Evolutionary conservation across 2,797 vertebrate genomes (phyloP).

Genomic region (Ispidina picta): DNA sequence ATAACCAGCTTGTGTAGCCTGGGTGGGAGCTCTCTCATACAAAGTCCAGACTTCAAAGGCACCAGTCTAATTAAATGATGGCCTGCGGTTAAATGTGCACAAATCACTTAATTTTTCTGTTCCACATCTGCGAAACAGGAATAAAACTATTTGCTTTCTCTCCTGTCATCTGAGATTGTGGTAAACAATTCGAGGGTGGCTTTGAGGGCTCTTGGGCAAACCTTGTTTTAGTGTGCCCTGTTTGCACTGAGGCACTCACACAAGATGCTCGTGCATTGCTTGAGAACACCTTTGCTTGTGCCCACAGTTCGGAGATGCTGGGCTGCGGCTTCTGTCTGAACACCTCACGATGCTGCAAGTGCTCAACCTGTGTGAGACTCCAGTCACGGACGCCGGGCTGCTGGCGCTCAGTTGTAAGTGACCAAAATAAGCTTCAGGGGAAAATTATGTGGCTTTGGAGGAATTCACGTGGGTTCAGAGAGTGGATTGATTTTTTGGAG

Average conservation of each 20-base stretch:
- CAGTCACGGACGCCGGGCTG: conserved; percentile 93
- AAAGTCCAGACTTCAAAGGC: conserved; percentile 13
- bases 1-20: not conserved
- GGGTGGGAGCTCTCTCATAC: not conserved
- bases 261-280: accelerated
- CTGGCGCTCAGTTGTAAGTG: conserved; percentile 96
- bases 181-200: not conserved
- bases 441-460: accelerated
- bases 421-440: accelerated
- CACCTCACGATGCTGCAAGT: conserved; percentile 98
- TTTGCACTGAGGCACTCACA: not conserved
- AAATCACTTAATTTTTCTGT: not conserved
- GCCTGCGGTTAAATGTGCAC: not conserved
- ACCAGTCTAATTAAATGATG: not conserved
- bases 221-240: accelerated
- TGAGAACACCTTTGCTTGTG: not conserved
- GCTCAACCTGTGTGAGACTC: conserved; percentile 97
- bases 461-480: accelerated
- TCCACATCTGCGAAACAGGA: not conserved
- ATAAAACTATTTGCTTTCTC: not conserved
- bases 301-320: conserved; percentile 92
- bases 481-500: not conserved
- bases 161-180: not conserved
- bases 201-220: not conserved
- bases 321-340: conserved; percentile 93